Evolutionary conservation across 2,888 invertebrate species (phyloP).

Genomic region (Xestobium rufovillosum): DNA sequence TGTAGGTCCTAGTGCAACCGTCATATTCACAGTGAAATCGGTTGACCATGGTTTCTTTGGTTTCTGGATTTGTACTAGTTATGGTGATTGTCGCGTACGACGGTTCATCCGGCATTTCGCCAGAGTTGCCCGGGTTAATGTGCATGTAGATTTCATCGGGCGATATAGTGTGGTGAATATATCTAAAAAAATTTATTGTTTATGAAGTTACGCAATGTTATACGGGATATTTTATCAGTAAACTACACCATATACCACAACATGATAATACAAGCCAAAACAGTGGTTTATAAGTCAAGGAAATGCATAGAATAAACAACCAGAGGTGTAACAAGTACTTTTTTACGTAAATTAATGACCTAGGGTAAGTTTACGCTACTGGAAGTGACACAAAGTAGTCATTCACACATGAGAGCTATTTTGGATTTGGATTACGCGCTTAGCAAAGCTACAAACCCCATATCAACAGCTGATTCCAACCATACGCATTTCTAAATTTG

Average conservation of each 20-base stretch:
- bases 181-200: constrained; percentile 48
- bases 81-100: constrained; percentile 62
- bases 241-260: constrained; percentile 17
- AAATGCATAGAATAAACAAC: no score
- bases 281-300: no score
- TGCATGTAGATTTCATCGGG: constrained; percentile 64
- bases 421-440: no score
- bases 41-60: constrained; percentile 53
- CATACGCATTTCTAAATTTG: constrained; percentile 31
- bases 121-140: constrained; percentile 57
- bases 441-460: constrained; percentile 18
- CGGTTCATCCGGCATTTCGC: constrained; percentile 57
- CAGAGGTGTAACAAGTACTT: no score
- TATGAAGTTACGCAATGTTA: not conserved
- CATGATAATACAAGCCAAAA: constrained; percentile 1
- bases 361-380: no score
- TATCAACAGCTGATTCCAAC: constrained; percentile 24
- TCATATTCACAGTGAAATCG: constrained; percentile 84
- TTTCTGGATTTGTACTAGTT: constrained; percentile 54
- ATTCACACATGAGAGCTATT: no score
- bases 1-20: constrained; percentile 82
- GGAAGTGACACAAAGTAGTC: no score
- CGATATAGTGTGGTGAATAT: constrained; percentile 60
- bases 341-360: no score
- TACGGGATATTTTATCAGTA: constrained; percentile 6